These are phyloP conservation scores for Budorcas taxicolor DNA, from an alignment of 2,113 vertebrate genomes.

Conservation along the genomic window DNA sequence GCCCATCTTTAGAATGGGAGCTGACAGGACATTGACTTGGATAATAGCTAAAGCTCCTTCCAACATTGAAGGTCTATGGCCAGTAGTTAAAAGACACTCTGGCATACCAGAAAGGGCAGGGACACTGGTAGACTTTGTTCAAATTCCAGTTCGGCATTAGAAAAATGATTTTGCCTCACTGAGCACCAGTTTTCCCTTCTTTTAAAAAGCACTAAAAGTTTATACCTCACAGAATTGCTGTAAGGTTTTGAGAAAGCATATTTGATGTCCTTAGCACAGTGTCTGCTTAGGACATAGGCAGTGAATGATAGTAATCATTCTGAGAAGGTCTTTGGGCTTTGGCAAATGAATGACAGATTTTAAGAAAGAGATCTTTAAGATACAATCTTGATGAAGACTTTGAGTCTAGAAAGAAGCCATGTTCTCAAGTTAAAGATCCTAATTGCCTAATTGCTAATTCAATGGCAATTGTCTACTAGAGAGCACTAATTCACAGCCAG, in stretches of 20 bases:
- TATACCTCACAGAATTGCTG: not conserved
- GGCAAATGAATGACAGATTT: slow-evolving; percentile 22
- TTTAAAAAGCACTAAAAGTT: not conserved
- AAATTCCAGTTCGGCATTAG: not conserved
- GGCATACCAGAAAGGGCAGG: not conserved
- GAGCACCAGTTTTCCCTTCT: not conserved
- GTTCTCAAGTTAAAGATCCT: not conserved
- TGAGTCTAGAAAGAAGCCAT: not conserved
- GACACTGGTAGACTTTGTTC: not conserved
- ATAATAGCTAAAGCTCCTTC: not conserved
- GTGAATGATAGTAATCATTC: not conserved
- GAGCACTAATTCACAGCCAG: not conserved
- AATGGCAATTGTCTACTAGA: not conserved
- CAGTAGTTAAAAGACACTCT: not conserved
- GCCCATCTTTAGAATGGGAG: not conserved
- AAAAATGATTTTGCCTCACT: not conserved
- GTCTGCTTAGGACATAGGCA: not conserved
- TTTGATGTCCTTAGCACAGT: not conserved
- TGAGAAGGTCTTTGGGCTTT: not conserved
- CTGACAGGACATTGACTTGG: not conserved
- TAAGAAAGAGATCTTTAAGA: not conserved
- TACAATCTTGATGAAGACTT: not conserved
- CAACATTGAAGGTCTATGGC: not conserved
- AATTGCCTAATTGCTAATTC: not conserved
- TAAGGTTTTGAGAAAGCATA: not conserved